Base-by-base conservation (phyloP, 2,113 vertebrate genomes). In the Coreoperca whiteheadi region DNA sequence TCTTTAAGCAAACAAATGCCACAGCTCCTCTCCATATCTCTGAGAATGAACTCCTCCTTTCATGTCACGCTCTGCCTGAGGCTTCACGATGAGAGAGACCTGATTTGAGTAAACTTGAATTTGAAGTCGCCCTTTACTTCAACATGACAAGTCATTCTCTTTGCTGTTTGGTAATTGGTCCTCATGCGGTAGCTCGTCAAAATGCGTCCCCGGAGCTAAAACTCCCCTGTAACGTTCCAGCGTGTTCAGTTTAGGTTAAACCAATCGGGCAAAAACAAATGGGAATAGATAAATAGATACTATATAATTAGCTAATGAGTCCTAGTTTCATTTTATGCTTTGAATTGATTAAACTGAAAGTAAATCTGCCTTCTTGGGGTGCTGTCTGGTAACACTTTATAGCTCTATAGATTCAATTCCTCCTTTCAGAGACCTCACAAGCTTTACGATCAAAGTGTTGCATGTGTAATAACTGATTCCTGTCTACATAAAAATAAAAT, bases 231-330 rank as follows among this genome's bases (percentile, higher is more conserved):
- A 63, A 50, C 37, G 50, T 25, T 41, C 14, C 3, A 23, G 34
- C 48, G 43, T 50, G 25, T 37, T 73, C 63, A 16, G 43, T 68
- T 77, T 50, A 34, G 39, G 69, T 61, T 43, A 50, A 75, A 77
- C 43, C 37, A 74, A 61, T 66, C n/a, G 23, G 28, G 70, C 41
- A 16, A 53, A 70, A 85, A 74, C 39, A 60, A 85, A 73, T 6
- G 5, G 3, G n/a, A 66, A 43, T 2, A 16, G 54, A 77, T 82
- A 41, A 81, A 76, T 53, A 34, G 68, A 84, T 39, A 63, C 48
- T 65, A 37, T 72, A 74, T 84, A 81, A 77, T 88, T 84, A 82
- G 69, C 80, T 82, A 85, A 87, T 76, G 79, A 88, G 79, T 23
- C 23, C 14, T 57, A 64, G 16, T 84, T 87, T 86, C 48, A 69